These are phyloP conservation scores for Catalaphyllia jardinei DNA, from an alignment of 64 coral and sea anemone species.

Conservation along the genomic window DNA sequence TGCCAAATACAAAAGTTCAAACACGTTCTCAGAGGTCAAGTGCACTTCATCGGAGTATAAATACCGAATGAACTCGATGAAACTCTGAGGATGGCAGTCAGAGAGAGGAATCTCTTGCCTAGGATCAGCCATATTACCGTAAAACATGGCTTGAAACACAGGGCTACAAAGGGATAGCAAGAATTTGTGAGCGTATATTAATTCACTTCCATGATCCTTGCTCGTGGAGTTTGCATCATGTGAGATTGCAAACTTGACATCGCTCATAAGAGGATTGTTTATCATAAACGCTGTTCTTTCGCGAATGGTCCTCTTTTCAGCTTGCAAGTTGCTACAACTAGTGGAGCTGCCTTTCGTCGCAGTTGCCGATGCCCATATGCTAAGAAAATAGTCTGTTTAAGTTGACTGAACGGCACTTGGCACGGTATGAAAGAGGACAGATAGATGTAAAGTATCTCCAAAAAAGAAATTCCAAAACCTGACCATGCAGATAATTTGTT, in stretches of 20 bases:
- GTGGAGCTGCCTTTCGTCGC: background rate
- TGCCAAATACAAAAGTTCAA: slow-evolving; percentile 54
- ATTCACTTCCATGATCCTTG: background rate
- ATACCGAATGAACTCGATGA: slow-evolving; percentile 49
- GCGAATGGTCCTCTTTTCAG: slow-evolving; percentile 47
- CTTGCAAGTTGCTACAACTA: slow-evolving; percentile 5
- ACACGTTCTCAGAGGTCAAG: slow-evolving; percentile 50
- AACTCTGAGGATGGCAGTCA: slow-evolving; percentile 42
- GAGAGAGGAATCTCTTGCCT: slow-evolving; percentile 44
- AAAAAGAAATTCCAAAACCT: background rate
- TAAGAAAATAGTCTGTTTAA: background rate
- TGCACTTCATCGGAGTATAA: slow-evolving; percentile 52
- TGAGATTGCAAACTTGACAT: slow-evolving; percentile 42
- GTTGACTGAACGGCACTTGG: background rate
- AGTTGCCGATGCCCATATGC: slow-evolving; percentile 13
- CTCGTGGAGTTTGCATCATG: background rate
- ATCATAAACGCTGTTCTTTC: slow-evolving; percentile 53
- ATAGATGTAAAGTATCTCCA: background rate
- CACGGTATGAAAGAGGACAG: background rate
- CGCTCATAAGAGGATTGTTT: slow-evolving; percentile 60
- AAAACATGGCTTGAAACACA: slow-evolving; percentile 60
- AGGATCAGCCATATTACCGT: slow-evolving; percentile 52
- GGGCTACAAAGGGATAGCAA: slow-evolving; percentile 51
- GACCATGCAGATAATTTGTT: background rate
- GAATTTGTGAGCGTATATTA: slow-evolving; percentile 50